phyloP scores from a whole-genome alignment of 2,888 invertebrate species.

The Gandaritis pyraliata region DNA sequence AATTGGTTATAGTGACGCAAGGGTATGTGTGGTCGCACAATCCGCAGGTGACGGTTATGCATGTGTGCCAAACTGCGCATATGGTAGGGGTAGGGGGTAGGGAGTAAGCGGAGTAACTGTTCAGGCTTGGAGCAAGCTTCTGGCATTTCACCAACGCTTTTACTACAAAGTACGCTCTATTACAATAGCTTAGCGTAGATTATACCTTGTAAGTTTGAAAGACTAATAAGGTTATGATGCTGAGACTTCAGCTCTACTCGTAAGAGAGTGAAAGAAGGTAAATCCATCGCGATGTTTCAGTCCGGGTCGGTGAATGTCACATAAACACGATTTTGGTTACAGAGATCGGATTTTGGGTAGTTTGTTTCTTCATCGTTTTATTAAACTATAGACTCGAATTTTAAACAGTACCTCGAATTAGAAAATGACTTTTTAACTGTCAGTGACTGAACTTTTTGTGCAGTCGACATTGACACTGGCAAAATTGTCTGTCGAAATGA shows the following conservation, averaged over 20 bases:
- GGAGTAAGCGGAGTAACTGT: slow-evolving; percentile 70
- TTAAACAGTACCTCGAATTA: too few relatives aligned
- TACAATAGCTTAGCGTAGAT: not conserved
- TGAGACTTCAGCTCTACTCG: not conserved
- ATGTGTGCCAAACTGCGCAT: slow-evolving; percentile 73
- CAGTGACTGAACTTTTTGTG: too few relatives aligned
- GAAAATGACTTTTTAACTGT: too few relatives aligned
- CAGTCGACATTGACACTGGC: too few relatives aligned
- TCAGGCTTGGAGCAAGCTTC: slow-evolving; percentile 65
- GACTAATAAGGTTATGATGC: not conserved
- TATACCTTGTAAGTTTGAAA: not conserved
- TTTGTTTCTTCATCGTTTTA: not conserved
- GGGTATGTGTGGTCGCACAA: slow-evolving; percentile 54
- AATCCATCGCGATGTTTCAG: not conserved
- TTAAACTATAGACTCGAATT: too few relatives aligned
- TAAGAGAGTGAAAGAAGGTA: not conserved
- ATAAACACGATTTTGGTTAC: not conserved
- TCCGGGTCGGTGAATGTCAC: not conserved
- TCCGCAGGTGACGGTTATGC: slow-evolving; percentile 61
- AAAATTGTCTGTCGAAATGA: too few relatives aligned
- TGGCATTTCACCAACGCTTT: not conserved
- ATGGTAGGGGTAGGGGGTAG: slow-evolving; percentile 60
- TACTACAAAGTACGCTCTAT: slow-evolving; percentile 5
- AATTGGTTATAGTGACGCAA: slow-evolving; percentile 9
- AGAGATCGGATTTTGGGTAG: not conserved